Percentiles rank a stretch among this genome's conserved stretches.
phyloP scores from a whole-genome alignment of 2,113 vertebrate genomes.

The Campylomormyrus tamandua region DNA sequence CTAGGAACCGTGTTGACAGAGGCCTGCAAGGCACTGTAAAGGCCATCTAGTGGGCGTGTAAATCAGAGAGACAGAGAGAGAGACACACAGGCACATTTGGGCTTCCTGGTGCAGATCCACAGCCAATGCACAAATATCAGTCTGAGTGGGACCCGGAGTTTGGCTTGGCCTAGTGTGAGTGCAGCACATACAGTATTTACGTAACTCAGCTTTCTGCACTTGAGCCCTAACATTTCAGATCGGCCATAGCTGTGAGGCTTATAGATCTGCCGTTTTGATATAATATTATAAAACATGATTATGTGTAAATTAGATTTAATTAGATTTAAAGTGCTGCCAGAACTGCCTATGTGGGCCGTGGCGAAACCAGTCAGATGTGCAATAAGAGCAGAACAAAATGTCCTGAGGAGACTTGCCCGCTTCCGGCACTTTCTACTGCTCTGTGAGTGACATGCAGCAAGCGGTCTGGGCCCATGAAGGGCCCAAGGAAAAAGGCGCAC shows the following conservation, averaged over 20 bases:
- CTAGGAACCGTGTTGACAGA: background rate
- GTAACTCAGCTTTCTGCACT: background rate
- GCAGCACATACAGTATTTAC: background rate
- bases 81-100: background rate
- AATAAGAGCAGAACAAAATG: background rate
- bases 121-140: background rate
- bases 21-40: background rate
- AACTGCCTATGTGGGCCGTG: background rate
- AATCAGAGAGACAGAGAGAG: background rate
- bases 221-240: background rate
- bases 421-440: background rate
- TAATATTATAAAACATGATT: background rate
- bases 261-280: background rate
- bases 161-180: background rate
- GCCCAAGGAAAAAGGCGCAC: background rate
- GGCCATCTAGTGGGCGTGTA: background rate
- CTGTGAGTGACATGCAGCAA: background rate
- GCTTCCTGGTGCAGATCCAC: background rate
- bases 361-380: background rate
- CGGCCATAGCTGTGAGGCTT: background rate
- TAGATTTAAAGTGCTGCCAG: background rate
- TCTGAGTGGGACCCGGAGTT: background rate
- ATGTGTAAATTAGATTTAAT: background rate
- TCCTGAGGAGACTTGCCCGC: background rate
- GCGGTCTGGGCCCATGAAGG: background rate